Evolutionary conservation across 2,797 vertebrate genomes (phyloP).

Genomic region (Onychomys torridus): DNA sequence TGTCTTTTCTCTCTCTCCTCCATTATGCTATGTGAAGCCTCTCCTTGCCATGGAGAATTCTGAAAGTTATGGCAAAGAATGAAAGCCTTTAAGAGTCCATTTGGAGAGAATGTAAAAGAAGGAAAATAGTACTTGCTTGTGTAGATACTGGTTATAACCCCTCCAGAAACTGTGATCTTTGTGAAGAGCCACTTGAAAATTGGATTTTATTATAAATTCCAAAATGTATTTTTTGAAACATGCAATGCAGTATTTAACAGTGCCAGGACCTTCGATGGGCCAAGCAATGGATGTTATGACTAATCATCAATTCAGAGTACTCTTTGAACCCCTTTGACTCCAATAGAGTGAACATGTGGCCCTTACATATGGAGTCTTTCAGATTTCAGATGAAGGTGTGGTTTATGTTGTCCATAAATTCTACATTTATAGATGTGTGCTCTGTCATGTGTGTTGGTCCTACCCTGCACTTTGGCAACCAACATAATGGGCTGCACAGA

Average conservation of each 20-base stretch:
- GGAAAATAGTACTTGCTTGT: background rate
- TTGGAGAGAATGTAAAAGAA: background rate
- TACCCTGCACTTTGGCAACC: background rate
- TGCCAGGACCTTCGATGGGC: background rate
- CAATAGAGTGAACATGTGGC: background rate
- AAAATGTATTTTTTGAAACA: background rate
- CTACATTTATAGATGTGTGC: background rate
- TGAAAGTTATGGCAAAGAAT: background rate
- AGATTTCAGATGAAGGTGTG: background rate
- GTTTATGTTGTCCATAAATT: background rate
- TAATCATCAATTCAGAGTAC: too few species aligned
- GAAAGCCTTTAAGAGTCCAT: background rate
- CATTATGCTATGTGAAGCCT: background rate
- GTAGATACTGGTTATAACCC: background rate
- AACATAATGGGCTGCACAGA: background rate
- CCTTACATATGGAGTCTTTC: background rate
- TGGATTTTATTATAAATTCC: slow-evolving; percentile 27
- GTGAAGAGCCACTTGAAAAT: background rate
- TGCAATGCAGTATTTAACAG: background rate
- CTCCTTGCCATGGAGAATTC: background rate
- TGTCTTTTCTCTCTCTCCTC: background rate
- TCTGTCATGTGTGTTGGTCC: too few species aligned
- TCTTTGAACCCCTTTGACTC: background rate
- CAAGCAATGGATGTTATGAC: background rate
- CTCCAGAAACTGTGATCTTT: background rate